Evolutionary conservation across 2,888 invertebrate species (phyloP).

Genomic region (Hecatera dysodea): DNA sequence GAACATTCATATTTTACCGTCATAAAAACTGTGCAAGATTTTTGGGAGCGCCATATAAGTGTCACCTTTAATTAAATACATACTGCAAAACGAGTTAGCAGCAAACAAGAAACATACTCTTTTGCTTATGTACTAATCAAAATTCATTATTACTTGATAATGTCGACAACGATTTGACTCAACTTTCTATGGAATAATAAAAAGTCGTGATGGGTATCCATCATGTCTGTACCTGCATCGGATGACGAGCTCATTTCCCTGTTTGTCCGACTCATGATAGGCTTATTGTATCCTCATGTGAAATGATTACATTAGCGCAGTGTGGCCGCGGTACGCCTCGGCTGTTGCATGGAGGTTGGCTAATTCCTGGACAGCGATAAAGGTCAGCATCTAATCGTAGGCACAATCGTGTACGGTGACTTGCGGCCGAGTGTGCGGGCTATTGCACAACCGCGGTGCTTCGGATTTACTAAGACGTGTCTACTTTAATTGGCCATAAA

Average conservation of each 20-base stretch:
- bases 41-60: conserved; percentile 14
- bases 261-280: conserved; percentile 23
- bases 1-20: conserved; percentile 25
- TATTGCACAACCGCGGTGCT: conserved; percentile 51
- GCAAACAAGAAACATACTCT: background rate
- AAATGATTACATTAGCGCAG: conserved; percentile 59
- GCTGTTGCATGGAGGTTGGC: conserved; percentile 62
- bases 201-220: conserved; percentile 3
- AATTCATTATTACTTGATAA: background rate
- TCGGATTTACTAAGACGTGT: conserved; percentile 43
- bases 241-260: conserved; percentile 14
- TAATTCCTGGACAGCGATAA: conserved; percentile 73
- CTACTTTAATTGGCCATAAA: conserved; percentile 57
- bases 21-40: conserved; percentile 18
- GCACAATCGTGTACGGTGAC: conserved; percentile 51
- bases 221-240: background rate
- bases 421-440: conserved; percentile 41
- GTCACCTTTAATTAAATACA: conserved; percentile 7
- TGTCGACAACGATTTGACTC: background rate
- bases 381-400: conserved; percentile 62
- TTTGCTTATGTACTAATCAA: conserved; percentile 11
- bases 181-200: conserved; percentile 3
- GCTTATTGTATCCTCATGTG: conserved; percentile 51
- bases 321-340: conserved; percentile 45
- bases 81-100: conserved; percentile 9